Evolutionary conservation across 2,797 vertebrate genomes (phyloP), one percentile per base, ranked within the genome.

Genomic region (Peromyscus nudipes): DNA sequence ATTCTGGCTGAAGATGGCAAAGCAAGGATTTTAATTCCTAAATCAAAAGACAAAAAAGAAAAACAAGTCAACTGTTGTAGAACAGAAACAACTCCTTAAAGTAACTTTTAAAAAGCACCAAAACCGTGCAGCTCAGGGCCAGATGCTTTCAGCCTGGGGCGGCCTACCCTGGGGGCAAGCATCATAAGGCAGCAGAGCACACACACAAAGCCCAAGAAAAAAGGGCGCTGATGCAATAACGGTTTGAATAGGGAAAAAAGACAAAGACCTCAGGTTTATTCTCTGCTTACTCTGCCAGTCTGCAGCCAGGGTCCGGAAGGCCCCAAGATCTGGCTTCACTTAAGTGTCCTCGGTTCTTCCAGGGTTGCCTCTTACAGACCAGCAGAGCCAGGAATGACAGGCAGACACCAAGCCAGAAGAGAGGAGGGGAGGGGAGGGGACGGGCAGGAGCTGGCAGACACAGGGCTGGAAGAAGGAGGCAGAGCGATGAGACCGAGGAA

Each of bases 61-160:
- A 96, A 93, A 10, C 57, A 73, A 37, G 69, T 69, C 93, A 89
- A 57, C 62, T 52, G 84, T 94, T 91, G 62, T 92, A 86, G 40
- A 83, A 81, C 75, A 95, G 93, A 96, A 96, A 95, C 84, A 55
- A 89, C 75, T 57, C 84, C 80, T 95, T 81, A n/a, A 82, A 96
- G 95, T 94, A 96, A 97, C 96, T 97, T 97, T 94, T 97, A 76
- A 97, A 96, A 97, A 97, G 62, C 88, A 86, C 64, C 90, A 71
- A 76, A 96, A 97, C 76, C 82, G 91, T 77, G 43, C 94, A 96
- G 81, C 85, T 89, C 97, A 96, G 83, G 83, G 60, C 77, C 96
- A 97, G 96, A 97, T 94, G 96, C 94, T 77, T 79, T 57, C 69
- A 93, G 84, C 60, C 80, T 64, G 77, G 71, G 65, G 85, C 4